Evolutionary conservation across 1,140 invertebrate genomes (phyloP), one percentile per base, ranked within the genome.

Genomic region (Harlomillsia oculata): DNA sequence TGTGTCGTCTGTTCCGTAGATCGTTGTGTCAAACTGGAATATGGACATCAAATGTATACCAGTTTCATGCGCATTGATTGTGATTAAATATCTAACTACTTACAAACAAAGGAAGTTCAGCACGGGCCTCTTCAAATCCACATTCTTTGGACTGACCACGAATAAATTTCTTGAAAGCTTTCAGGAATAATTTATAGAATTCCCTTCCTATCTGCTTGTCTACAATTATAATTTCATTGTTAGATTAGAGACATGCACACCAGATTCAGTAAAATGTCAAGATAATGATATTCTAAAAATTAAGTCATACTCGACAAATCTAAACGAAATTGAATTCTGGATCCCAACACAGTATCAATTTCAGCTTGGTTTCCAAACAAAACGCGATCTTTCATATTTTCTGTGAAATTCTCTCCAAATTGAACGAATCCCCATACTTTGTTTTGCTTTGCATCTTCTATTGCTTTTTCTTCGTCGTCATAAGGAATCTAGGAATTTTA

Each of bases 1-100:
- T 20, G 89, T 88, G 63, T 85, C 79, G 63, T 78, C 80, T 20
- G 81, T 80, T 41, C 91, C 92, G 71, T 94, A 96, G 63, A 97
- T 83, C 8, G 89, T 87, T 9, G 85, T 77, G 64, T 80, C 74
- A 64, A 88, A 84, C 75, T 87, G 72, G 40, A 76, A 74, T 67
- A 58, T 51, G 53, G 63, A 55, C 18, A 54, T 46, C 39, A 32
- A 11, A 21, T 39, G n/a, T n/a, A n/a, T n/a, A n/a, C n/a, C n/a
- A n/a, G n/a, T n/a, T n/a, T n/a, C n/a, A n/a, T n/a, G n/a, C n/a
- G n/a, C 21, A 6, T 36, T 44, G 26, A 23, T 37, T 28, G 13
- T 26, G 6, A 39, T 37, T 23, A 36, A 36, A 8, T 8, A 4
- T 25, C 11, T 34, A 45, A 55, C 29, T 34, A 53, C 13, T 60